Base-by-base conservation (phyloP, 1,140 invertebrate species). In the Drosophila asahinai region DNA sequence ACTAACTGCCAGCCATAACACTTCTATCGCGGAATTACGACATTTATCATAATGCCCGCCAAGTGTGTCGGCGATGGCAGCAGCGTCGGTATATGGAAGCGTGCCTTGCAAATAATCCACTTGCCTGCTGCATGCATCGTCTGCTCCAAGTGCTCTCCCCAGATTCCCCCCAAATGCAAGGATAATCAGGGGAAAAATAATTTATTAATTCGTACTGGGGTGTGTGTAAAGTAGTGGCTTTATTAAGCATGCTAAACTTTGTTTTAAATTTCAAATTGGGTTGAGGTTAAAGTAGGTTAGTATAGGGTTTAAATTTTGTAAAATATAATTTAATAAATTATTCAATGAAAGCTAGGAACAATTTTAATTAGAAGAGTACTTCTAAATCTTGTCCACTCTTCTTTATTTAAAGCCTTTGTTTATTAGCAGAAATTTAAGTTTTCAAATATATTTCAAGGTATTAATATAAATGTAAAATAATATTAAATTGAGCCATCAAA, bases 1-100 rank as follows among this genome's bases (percentile, higher is more conserved):
- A 55, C 48, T 59, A 74, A 75, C 70, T 63, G 58, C 27, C 57
- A 77, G 57, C 51, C 74, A 77, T 77, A 77, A 77, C 58, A 70
- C 74, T 77, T 77, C 65, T 77, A 77, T 70, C 63, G 57, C 57
- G 42, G 43, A 68, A 77, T 77, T 77, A 77, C 64, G 73, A 77
- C 75, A 77, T 77, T 77, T 77, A 77, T 77, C 75, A 77, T 60
- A 68, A 77, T 77, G 51, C 58, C 42, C 36, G 42, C 43, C 64
- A 19, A 60, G 54, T 57, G 54, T 40, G 19, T 55, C 15, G 52
- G 52, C 17, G 52, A 36, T 36, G 33, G 33, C 9, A 36, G 33
- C 9, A 36, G 33, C 33, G 7, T 7, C 3, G 12, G 33, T 22
- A 14, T 11, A 38, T 22, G n/a, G 5, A 19, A 61, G 22, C 52